Evolutionary conservation across 2,113 vertebrate genomes (phyloP).

Genomic region (Microcebus griseorufus): DNA sequence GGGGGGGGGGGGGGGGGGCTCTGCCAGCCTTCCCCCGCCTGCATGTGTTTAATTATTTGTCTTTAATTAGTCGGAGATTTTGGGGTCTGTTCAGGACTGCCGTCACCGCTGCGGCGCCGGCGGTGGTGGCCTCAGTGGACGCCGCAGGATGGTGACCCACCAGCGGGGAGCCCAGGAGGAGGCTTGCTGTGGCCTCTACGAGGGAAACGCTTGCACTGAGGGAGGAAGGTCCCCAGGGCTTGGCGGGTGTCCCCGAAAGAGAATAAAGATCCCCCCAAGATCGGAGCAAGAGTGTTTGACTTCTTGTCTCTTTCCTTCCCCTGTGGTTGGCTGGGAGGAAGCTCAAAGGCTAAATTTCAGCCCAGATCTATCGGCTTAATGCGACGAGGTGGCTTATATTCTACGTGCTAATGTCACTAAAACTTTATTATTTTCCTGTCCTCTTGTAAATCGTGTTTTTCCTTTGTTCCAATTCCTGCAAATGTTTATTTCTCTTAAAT

Average conservation of each 20-base stretch:
- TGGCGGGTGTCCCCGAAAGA: neutral
- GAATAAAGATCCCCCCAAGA: neutral
- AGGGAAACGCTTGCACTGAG: neutral
- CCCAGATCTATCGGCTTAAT: neutral
- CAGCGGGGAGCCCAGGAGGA: neutral
- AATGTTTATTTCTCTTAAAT: neutral
- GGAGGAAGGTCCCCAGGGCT: neutral
- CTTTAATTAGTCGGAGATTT: constrained; percentile 86
- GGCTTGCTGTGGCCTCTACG: neutral
- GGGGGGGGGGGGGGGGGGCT: constrained; percentile 79
- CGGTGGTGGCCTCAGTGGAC: rapidly evolving
- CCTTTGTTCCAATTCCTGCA: neutral
- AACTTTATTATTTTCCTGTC: neutral
- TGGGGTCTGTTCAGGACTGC: constrained; percentile 80
- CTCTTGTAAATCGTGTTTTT: neutral
- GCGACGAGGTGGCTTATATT: neutral
- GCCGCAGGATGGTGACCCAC: neutral
- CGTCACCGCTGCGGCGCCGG: neutral
- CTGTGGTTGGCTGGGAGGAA: neutral
- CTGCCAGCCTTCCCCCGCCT: constrained; percentile 84
- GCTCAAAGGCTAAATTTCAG: neutral
- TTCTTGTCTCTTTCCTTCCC: neutral
- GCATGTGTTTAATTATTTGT: constrained; percentile 86
- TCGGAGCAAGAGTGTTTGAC: rapidly evolving
- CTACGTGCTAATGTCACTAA: neutral